A percentile compares a stretch with the other conserved stretches of the same genome.
Conservation (phyloP, 2,113 vertebrate genomes). For the Dicrurus megarhynchus region DNA sequence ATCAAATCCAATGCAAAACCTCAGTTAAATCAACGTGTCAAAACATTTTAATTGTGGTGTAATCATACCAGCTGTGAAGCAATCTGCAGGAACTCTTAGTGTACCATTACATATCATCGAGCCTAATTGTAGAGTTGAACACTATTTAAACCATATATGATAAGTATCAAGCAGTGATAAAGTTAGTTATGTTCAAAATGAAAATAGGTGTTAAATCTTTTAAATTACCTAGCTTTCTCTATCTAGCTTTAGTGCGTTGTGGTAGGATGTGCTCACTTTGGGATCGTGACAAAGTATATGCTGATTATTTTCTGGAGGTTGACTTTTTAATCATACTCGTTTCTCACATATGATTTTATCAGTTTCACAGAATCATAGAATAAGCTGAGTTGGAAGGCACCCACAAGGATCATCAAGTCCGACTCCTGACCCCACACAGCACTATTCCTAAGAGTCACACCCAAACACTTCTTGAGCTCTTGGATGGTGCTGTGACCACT, state of each 20-base stretch:
- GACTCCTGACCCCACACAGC: neutral
- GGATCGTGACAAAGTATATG: neutral
- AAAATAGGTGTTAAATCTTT: neutral
- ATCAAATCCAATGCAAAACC: neutral
- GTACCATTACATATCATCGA: fast-evolving
- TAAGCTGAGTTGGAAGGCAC: no score
- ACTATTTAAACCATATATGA: neutral
- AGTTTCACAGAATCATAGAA: neutral
- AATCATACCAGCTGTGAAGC: neutral
- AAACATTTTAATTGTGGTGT: neutral
- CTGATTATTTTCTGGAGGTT: neutral
- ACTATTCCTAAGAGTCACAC: neutral
- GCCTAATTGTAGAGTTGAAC: neutral
- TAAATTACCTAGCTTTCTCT: neutral
- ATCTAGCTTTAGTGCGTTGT: neutral
- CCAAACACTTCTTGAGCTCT: neutral
- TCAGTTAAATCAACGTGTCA: neutral
- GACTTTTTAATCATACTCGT: neutral
- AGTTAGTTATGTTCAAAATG: neutral
- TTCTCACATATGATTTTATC: neutral
- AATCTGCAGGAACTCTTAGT: neutral
- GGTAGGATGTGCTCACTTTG: neutral
- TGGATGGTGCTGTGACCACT: no score
- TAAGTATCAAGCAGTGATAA: neutral
- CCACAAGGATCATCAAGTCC: neutral